Evolutionary conservation across 2,888 invertebrate genomes (phyloP).

Genomic region (Sycophila texana): DNA sequence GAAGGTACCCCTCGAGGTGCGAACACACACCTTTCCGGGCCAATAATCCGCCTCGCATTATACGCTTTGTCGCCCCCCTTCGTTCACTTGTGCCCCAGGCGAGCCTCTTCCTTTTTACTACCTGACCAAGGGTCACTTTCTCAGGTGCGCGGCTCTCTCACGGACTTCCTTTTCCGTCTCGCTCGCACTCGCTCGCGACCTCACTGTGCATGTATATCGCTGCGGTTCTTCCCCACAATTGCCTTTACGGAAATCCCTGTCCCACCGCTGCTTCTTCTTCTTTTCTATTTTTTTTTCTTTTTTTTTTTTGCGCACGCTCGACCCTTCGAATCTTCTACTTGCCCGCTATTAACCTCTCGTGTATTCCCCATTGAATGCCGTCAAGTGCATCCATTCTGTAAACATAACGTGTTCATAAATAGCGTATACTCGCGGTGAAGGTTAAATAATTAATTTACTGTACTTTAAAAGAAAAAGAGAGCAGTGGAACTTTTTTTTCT

Average conservation of each 20-base stretch:
- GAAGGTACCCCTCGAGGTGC: constrained; percentile 70
- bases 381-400: constrained; percentile 14
- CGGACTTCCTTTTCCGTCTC: constrained; percentile 67
- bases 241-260: constrained; percentile 35
- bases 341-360: constrained; percentile 64
- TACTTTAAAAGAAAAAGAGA: neutral
- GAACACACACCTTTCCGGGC: constrained; percentile 71
- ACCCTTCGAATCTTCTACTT: constrained; percentile 18
- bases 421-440: constrained; percentile 45
- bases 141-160: constrained; percentile 62
- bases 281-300: neutral
- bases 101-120: constrained; percentile 59
- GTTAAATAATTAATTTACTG: constrained; percentile 1
- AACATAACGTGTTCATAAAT: constrained; percentile 9
- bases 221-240: constrained; percentile 20
- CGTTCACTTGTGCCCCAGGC: constrained; percentile 59
- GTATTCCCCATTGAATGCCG: constrained; percentile 60
- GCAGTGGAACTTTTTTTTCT: too few species aligned
- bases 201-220: neutral
- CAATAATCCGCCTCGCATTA: constrained; percentile 73
- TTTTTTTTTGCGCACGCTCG: constrained; percentile 23
- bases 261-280: neutral
- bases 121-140: constrained; percentile 75
- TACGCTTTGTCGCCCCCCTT: constrained; percentile 70
- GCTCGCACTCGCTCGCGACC: constrained; percentile 43